Evolutionary conservation across 1,140 invertebrate species (phyloP).

Genomic region (Papilio polytes): DNA sequence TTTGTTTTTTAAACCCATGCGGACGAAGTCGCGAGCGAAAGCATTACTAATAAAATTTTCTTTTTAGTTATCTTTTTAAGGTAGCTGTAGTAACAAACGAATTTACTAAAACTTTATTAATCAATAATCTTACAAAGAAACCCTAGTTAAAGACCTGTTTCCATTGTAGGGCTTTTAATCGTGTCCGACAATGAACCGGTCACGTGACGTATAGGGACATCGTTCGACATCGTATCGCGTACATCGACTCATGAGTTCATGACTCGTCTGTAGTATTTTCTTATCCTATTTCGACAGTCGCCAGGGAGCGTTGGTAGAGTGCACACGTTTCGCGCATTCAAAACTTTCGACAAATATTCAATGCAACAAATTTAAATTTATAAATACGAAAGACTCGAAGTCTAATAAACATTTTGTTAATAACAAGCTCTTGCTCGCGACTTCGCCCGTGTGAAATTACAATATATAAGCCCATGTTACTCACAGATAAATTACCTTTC

Average conservation of each 20-base stretch:
- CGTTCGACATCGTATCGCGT: not conserved
- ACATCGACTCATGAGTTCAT: slow-evolving; percentile 17
- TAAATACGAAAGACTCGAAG: not conserved
- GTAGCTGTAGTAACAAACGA: too few species aligned
- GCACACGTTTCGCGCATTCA: not conserved
- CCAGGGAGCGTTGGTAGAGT: not conserved
- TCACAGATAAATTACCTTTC: too few species aligned
- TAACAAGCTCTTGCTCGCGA: too few species aligned
- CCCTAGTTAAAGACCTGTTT: not conserved
- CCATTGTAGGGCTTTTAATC: slow-evolving; percentile 8
- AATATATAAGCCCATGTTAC: too few species aligned
- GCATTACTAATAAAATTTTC: too few species aligned
- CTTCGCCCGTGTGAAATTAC: too few species aligned
- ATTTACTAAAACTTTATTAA: too few species aligned
- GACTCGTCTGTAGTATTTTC: not conserved
- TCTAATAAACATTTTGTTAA: too few species aligned
- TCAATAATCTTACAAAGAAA: not conserved
- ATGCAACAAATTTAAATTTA: not conserved
- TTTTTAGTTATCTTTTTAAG: too few species aligned
- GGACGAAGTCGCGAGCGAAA: too few species aligned
- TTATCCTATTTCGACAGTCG: not conserved
- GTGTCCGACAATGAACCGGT: not conserved
- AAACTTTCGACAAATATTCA: not conserved
- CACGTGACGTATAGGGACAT: not conserved
- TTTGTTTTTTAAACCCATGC: too few species aligned